Percentiles rank a stretch among this genome's conserved stretches.
These are phyloP conservation scores for Aporrectodea caliginosa DNA, from an alignment of 1,140 invertebrate genomes.

Conservation along the genomic window DNA sequence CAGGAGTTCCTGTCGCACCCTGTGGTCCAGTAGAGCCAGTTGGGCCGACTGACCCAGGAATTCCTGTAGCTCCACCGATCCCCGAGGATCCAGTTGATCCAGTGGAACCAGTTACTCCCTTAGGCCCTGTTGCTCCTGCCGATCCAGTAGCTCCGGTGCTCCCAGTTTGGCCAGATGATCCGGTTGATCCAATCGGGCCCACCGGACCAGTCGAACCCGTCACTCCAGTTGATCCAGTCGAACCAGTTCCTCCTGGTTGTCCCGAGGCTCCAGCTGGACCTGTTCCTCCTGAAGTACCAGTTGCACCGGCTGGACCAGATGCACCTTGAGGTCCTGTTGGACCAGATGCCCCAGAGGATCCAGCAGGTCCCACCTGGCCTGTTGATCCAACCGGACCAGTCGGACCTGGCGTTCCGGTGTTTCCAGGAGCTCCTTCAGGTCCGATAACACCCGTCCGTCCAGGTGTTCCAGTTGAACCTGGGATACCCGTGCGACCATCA, in stretches of 20 bases:
- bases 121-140: background rate
- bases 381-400: background rate
- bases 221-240: constrained; percentile 19
- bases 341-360: constrained; percentile 4
- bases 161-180: background rate
- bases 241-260: constrained; percentile 12
- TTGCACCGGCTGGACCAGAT: constrained; percentile 4
- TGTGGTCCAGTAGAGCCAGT: background rate
- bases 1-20: background rate
- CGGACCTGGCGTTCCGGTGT: background rate
- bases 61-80: background rate
- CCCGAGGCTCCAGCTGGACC: constrained; percentile 6
- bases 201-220: constrained; percentile 28
- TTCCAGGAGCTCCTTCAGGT: background rate
- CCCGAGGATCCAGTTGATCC: background rate
- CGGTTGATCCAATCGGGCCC: constrained; percentile 11
- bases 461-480: background rate
- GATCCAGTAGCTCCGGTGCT: background rate
- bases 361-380: background rate
- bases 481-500: background rate
- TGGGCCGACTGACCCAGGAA: background rate
- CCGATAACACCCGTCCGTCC: background rate
- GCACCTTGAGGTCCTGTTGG: background rate
- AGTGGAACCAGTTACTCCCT: background rate
- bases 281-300: background rate